Evolutionary conservation across 2,888 invertebrate species (phyloP), one percentile per base, ranked within the genome.

Genomic region (Strigamia transsilvanica): DNA sequence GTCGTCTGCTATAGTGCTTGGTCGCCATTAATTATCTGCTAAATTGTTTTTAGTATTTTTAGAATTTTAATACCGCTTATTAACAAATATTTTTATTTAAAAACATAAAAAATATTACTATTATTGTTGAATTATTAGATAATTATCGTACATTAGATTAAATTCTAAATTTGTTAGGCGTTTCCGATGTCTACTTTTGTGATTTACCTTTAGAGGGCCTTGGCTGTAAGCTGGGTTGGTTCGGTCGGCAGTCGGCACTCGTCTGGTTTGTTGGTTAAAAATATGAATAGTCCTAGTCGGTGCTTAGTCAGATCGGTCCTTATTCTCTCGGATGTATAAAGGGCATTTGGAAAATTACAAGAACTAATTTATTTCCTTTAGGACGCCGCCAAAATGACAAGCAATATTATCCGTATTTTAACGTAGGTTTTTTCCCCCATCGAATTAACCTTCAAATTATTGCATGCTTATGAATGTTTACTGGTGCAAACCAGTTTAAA

Each of bases 401-500:
- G 61, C 21, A 66, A 18, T 21, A 66, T 66, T 18, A 23, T 18
- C 9, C 61, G 61, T 23, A 66, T 66, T 66, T 66, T 66, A 66
- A 23, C 23, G 61, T 66, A 66, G 23, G 61, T 66, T 18, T 66
- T 66, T 23, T n/a, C 18, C 27, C 5, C 7, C 18, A 12, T 66
- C 1, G 21, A 66, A 66, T 66, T 23, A 21, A 21, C 21, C 18
- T 23, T 12, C 13, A 66, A 66, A 66, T 66, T 23, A 66, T 21
- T 66, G 61, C 61, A 66, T 18, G 61, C 61, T 66, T 18, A 18
- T 66, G 61, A 66, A 66, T 66, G 61, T 66, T 66, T 66, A 46
- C 46, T 46, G 46, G 46, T 46, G 46, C 46, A 46, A 46, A 12
- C 46, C 38, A 38, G 38, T 46, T 13, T 46, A n/a, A 46, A 46